Evolutionary conservation across 2,113 vertebrate species (phyloP).

Genomic region (Setophaga kirtlandii): DNA sequence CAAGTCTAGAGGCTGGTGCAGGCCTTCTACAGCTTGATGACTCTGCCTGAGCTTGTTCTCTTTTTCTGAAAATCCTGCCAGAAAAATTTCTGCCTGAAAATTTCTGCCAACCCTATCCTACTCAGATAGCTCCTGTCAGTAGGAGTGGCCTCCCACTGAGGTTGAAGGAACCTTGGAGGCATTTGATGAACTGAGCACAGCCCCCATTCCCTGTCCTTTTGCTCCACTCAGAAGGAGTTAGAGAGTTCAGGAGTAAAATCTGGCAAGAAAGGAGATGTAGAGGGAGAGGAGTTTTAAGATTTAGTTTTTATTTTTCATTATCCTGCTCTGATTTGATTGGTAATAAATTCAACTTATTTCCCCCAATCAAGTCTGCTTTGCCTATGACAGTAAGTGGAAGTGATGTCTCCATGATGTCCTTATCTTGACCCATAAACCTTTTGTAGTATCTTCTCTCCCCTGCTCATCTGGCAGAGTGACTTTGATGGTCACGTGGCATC

Average conservation of each 20-base stretch:
- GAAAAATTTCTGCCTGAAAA: not conserved
- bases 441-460: not conserved
- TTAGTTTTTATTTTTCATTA: not conserved
- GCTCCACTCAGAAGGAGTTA: fast-evolving
- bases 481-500: fast-evolving
- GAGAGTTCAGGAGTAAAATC: not conserved
- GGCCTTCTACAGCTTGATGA: not conserved
- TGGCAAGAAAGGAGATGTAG: fast-evolving
- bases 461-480: not conserved
- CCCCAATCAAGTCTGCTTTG: not conserved
- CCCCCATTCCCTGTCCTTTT: not conserved
- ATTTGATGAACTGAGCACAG: not conserved
- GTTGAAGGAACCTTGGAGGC: fast-evolving
- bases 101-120: not conserved
- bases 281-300: not conserved
- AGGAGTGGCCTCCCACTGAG: not conserved
- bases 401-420: not conserved
- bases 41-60: not conserved
- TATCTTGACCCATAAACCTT: not conserved
- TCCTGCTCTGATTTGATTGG: not conserved
- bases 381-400: not conserved
- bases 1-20: not conserved
- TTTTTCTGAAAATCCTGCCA: not conserved
- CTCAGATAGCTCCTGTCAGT: not conserved
- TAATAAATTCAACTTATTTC: not conserved